Base-by-base conservation (phyloP, 2,113 vertebrate species). In the Acanthochromis polyacanthus region DNA sequence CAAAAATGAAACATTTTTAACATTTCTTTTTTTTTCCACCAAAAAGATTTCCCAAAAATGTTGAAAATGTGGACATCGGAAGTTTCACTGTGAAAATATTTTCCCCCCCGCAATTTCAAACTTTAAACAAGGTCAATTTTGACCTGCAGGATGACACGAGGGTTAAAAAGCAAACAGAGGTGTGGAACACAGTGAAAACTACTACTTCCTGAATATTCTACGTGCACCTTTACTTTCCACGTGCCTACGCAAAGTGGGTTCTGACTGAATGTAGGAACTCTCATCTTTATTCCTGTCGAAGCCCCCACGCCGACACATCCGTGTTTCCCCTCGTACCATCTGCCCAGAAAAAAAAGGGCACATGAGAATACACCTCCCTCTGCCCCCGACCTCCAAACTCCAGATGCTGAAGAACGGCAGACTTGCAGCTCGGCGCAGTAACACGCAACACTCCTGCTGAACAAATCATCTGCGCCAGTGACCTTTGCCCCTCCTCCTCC, bases 401-500 rank as follows among this genome's bases (percentile, higher is more conserved):
- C 69, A 87, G 80, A 89, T 88, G 86, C 83, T 84, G 80, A 85
- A 83, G 65, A 82, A 36, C 10, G 25, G 11, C 62, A 4, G 61
- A 70, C 55, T 67, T 23, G 48, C 5, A 17, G 46, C 71, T 72
- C 71, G 1, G 36, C 68, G 4, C 8, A 78, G 56, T 74, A 53
- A 84, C 85, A 89, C 82, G 66, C 80, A 70, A 76, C 84, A 87
- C 56, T 53, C 82, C 79, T 12, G 82, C 80, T 59, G 45, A 75
- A 50, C 81, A 75, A 90, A 78, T 65, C 92, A 95, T 95, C 90
- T 90, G 86, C 89, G 77, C 82, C 76, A 71, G 71, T 91, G 84
- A 92, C 56, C 81, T 92, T 89, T 92, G 80, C 59, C 78, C 71
- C 80, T n/a, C n/a, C n/a, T n/a, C n/a, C n/a, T n/a, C n/a, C n/a